A percentile compares a stretch with the other conserved stretches of the same genome.
These are phyloP conservation scores for Todus mexicanus DNA, from an alignment of 2,797 vertebrate species.

Conservation along the genomic window DNA sequence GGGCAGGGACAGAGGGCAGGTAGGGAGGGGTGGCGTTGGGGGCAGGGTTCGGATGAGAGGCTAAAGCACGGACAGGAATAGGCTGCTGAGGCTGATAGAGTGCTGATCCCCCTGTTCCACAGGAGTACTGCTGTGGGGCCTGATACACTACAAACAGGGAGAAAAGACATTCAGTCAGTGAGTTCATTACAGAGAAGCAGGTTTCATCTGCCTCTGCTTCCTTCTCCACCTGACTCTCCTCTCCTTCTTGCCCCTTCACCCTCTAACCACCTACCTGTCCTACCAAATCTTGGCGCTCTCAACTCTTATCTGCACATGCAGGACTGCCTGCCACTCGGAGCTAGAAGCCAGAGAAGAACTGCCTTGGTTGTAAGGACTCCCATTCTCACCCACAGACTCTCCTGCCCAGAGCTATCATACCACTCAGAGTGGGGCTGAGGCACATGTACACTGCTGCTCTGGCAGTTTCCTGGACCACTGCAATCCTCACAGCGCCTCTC, in stretches of 20 bases:
- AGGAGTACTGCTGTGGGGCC: conserved; percentile 84
- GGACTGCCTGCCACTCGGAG: background rate
- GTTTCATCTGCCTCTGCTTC: background rate
- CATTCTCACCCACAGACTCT: background rate
- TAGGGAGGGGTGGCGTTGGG: conserved; percentile 67
- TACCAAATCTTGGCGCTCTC: background rate
- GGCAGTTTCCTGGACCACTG: background rate
- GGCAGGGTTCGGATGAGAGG: conserved; percentile 70
- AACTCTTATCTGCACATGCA: too few relatives aligned
- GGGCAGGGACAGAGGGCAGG: conserved; percentile 72
- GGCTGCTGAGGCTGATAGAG: conserved; percentile 88
- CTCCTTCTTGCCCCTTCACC: background rate
- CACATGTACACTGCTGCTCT: background rate
- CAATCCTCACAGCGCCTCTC: background rate
- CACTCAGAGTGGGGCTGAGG: background rate
- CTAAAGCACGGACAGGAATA: conserved; percentile 74
- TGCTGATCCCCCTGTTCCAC: conserved; percentile 83
- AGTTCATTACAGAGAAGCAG: background rate
- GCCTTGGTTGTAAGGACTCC: background rate
- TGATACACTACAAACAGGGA: conserved; percentile 81
- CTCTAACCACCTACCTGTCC: background rate
- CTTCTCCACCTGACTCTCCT: background rate
- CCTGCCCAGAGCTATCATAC: background rate
- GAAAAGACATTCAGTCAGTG: conserved; percentile 67
- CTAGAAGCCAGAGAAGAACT: background rate